These are phyloP conservation scores for Galendromus occidentalis DNA, from an alignment of 1,140 invertebrate genomes.

Conservation along the genomic window DNA sequence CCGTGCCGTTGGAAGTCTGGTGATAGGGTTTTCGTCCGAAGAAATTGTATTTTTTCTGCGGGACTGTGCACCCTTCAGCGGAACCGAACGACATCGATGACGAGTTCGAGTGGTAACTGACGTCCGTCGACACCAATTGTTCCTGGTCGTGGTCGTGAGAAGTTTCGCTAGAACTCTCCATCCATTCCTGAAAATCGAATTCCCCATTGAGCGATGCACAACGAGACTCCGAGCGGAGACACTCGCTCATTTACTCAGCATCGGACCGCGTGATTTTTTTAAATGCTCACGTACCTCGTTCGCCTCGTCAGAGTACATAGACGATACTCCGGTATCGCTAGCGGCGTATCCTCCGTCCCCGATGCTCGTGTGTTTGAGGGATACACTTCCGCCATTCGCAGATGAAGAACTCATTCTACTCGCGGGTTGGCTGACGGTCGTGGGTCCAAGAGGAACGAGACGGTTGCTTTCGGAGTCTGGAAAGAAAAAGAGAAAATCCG, in stretches of 20 bases:
- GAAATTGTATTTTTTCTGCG: constrained; percentile 8
- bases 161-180: background rate
- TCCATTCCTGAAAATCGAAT: background rate
- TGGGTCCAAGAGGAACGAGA: too few relatives aligned
- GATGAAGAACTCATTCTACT: too few relatives aligned
- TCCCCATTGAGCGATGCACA: too few relatives aligned
- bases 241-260: too few relatives aligned
- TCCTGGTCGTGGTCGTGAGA: constrained; percentile 6
- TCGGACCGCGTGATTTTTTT: too few relatives aligned
- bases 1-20: background rate
- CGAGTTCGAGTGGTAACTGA: constrained; percentile 8
- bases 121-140: background rate
- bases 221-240: too few relatives aligned
- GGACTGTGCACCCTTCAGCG: background rate
- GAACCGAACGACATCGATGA: constrained; percentile 5
- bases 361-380: too few relatives aligned
- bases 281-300: background rate
- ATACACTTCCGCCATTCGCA: too few relatives aligned
- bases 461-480: too few relatives aligned
- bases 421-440: too few relatives aligned
- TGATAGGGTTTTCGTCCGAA: constrained; percentile 3
- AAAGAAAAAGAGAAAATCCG: too few relatives aligned
- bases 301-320: constrained; percentile 1
- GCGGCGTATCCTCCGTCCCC: background rate
- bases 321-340: constrained; percentile 3